Evolutionary conservation across 1,140 invertebrate genomes (phyloP).

Genomic region (Drosophila truncata): DNA sequence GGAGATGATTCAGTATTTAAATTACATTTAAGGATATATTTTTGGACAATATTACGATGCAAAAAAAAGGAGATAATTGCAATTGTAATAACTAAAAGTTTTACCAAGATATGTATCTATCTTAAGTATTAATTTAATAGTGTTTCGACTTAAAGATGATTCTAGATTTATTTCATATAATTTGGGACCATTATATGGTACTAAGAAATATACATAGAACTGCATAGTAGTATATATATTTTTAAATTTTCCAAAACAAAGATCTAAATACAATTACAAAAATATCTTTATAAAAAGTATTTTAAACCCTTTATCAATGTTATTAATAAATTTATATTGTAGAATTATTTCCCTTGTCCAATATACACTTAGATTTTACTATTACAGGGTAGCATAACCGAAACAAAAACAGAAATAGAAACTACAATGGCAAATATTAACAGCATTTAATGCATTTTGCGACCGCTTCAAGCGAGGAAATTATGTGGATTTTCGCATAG

Average conservation of each 20-base stretch:
- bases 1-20: neutral
- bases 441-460: slow-evolving; percentile 75
- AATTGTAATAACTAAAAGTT: neutral
- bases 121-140: neutral
- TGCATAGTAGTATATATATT: neutral
- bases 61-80: neutral
- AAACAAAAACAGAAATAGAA: slow-evolving; percentile 16
- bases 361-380: neutral
- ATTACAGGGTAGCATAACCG: slow-evolving; percentile 38
- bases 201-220: neutral
- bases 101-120: neutral
- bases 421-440: slow-evolving; percentile 39
- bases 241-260: neutral
- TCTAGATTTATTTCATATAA: neutral
- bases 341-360: no score
- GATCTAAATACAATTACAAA: neutral
- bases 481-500: slow-evolving; percentile 71
- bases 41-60: neutral
- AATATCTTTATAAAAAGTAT: neutral
- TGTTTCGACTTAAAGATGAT: neutral
- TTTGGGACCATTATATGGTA: neutral
- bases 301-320: neutral
- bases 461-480: slow-evolving; percentile 72
- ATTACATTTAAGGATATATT: neutral
- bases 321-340: neutral